phyloP scores from a whole-genome alignment of 92 coral and sea anemone genomes.

The Isaurus tuberculatus region DNA sequence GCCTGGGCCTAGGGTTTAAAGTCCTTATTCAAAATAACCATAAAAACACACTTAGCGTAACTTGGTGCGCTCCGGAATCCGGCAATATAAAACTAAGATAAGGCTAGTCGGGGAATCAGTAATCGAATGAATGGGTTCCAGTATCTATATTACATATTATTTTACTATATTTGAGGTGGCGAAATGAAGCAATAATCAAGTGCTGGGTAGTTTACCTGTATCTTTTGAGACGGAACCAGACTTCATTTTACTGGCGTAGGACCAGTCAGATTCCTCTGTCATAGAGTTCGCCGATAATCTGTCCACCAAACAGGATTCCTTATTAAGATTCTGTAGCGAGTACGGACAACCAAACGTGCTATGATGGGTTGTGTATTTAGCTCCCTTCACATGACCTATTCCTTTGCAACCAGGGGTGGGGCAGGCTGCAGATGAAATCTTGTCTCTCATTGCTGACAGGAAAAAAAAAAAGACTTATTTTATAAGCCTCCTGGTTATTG shows the following conservation, averaged over 20 bases:
- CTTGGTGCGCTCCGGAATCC: too few relatives aligned
- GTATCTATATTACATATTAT: too few relatives aligned
- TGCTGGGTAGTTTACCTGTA: slow-evolving; percentile 51
- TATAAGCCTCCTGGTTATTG: not conserved
- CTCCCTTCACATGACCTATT: slow-evolving; percentile 99
- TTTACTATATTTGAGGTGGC: too few relatives aligned
- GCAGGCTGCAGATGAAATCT: slow-evolving; percentile 95
- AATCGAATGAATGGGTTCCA: too few relatives aligned
- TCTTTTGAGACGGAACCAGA: slow-evolving; percentile 44
- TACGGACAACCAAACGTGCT: slow-evolving; percentile 99
- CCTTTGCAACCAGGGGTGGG: slow-evolving; percentile 99
- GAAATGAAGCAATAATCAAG: too few relatives aligned
- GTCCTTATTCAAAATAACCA: too few relatives aligned
- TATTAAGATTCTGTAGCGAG: slow-evolving; percentile 95
- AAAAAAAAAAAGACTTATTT: slow-evolving; percentile 3
- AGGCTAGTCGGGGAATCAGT: too few relatives aligned
- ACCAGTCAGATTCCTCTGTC: slow-evolving; percentile 95
- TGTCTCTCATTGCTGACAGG: slow-evolving; percentile 84
- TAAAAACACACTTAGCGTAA: too few relatives aligned
- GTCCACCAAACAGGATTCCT: slow-evolving; percentile 98
- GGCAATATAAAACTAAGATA: too few relatives aligned
- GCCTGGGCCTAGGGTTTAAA: too few relatives aligned
- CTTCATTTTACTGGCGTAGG: slow-evolving; percentile 87
- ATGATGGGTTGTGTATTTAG: slow-evolving; percentile 98
- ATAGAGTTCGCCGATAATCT: slow-evolving; percentile 96